Base-by-base conservation (phyloP, 2,113 vertebrate species). In the Psammodynastes pulverulentus region DNA sequence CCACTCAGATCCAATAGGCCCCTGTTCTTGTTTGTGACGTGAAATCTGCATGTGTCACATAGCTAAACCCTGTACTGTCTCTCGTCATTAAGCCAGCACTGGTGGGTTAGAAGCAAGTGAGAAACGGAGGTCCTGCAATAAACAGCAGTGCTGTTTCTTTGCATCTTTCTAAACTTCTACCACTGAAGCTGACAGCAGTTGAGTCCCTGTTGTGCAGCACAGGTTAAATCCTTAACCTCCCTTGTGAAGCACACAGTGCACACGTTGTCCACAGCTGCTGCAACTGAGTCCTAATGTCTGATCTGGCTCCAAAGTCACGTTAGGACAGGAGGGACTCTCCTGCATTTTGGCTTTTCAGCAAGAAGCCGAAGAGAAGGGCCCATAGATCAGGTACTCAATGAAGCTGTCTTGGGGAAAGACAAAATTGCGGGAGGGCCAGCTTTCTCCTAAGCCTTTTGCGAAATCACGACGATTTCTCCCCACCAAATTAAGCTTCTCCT, bases 281-380 rank as follows among this genome's bases (percentile, higher is more conserved):
- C 54, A 58, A 43, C 72, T 84, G 43, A 84, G 72, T 34, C 23
- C 15, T 91, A 88, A 91, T 91, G 45, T 62, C 86, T 91, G 52
- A 49, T 88, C 67, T 48, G 23, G 89, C 90, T 46, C 52, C 52
- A 58, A 46, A 91, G 67, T 91, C 92, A 93, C 49, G 86, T 43
- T 46, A 10, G 4, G 89, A 84, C 46, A 58, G n/a, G 23, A 84
- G 53, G 46, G 67, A 53, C 67, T 88, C 86, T 93, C 51, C 45
- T 91, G 67, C 86, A 10, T 45, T 88, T 84, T 23, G n/a, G 49
- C 62, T 91, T 88, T 58, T 52, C 62, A 52, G 1, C 49, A 49
- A 54, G 62, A 56, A 52, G 43, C 7, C 49, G 54, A 29, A 26
- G 21, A 46, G 39, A 45, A 93, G 86, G 29, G 58, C 45, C 91